Conservation (phyloP, 2,888 invertebrate genomes). For the Rhingia campestris region DNA sequence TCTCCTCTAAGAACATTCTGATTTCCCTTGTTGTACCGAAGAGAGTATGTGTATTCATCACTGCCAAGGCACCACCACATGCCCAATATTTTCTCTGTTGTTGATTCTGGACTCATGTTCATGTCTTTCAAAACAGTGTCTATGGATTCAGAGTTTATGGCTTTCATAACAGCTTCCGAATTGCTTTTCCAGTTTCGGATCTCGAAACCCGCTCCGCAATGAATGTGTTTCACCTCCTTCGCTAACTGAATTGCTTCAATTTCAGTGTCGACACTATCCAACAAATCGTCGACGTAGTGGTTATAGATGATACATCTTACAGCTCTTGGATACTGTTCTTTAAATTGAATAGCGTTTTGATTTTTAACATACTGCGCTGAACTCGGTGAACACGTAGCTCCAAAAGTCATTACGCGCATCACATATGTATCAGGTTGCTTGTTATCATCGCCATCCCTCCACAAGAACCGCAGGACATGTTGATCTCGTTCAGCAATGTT, state of each 20-base stretch:
- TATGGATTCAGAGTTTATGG: neutral
- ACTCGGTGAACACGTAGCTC: conserved; percentile 69
- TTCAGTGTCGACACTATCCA: conserved; percentile 42
- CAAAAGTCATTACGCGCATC: conserved; percentile 73
- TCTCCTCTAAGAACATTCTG: too few relatives aligned
- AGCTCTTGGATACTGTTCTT: conserved; percentile 25
- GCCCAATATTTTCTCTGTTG: conserved; percentile 31
- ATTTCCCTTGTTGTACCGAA: neutral
- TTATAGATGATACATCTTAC: conserved; percentile 25
- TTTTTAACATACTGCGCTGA: conserved; percentile 51
- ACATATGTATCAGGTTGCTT: conserved; percentile 46
- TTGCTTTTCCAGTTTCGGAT: conserved; percentile 16
- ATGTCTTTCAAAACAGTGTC: too few relatives aligned
- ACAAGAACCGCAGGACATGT: conserved; percentile 74
- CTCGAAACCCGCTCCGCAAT: conserved; percentile 4
- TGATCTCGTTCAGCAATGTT: conserved; percentile 73
- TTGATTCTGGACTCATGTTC: neutral
- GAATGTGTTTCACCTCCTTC: neutral
- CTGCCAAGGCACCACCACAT: conserved; percentile 29
- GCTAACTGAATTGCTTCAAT: conserved; percentile 29
- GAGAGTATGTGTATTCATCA: conserved; percentile 16
- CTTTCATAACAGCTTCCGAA: neutral
- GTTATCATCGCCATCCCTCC: conserved; percentile 75
- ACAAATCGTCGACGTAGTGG: conserved; percentile 54
- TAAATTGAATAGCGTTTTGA: conserved; percentile 28